Percentiles rank a stretch among this genome's conserved stretches.
phyloP scores from a whole-genome alignment of 2,113 vertebrate species.

The Centropus bengalensis region DNA sequence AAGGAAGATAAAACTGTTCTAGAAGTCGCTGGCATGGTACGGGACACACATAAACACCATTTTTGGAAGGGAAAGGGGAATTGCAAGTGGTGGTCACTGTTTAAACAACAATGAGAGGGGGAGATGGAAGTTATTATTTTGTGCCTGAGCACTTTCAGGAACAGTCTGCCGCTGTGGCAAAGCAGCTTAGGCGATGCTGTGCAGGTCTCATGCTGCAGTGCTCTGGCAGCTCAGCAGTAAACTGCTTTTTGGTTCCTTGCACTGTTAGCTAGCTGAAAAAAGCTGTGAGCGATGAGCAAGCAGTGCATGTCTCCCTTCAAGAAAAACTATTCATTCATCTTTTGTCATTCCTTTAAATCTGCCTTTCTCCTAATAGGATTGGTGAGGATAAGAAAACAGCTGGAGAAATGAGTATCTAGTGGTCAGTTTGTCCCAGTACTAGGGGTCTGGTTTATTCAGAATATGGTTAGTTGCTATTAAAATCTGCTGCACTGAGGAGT shows the following conservation, averaged over 20 bases:
- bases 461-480: not conserved
- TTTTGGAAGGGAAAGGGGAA: not conserved
- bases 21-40: not conserved
- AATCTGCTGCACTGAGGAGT: not conserved
- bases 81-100: not conserved
- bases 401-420: not conserved
- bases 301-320: not conserved
- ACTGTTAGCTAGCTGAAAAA: conserved; percentile 9
- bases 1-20: not conserved
- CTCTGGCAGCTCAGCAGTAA: conserved; percentile 7
- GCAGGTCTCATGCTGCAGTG: conserved; percentile 24
- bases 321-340: not conserved
- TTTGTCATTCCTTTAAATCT: conserved; percentile 33
- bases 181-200: not conserved
- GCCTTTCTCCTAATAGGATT: not conserved
- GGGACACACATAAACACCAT: not conserved
- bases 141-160: not conserved
- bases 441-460: not conserved
- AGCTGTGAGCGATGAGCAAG: conserved; percentile 32
- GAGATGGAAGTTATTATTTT: not conserved
- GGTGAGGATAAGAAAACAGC: not conserved
- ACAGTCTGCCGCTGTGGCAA: accelerated
- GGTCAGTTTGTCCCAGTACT: not conserved
- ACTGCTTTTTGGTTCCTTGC: conserved; percentile 46
- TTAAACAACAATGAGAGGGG: not conserved